A percentile compares a stretch with the other conserved stretches of the same genome.
These are phyloP conservation scores for Anguilla marmorata DNA, from an alignment of 2,797 vertebrate species.

Conservation along the genomic window DNA sequence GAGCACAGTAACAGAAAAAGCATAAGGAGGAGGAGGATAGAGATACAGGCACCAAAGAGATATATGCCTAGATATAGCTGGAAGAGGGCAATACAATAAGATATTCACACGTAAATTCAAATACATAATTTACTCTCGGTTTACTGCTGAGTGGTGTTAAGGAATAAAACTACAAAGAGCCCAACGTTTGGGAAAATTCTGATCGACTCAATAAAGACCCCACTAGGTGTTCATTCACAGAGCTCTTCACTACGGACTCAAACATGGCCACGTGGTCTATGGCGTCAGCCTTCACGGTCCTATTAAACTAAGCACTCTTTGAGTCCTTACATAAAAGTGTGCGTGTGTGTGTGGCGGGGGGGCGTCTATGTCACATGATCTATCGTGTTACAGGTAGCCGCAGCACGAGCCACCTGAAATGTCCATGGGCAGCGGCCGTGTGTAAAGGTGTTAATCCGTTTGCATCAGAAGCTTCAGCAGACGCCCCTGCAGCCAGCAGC, in stretches of 20 bases:
- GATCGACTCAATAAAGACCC: background rate
- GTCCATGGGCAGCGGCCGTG: slow-evolving; percentile 83
- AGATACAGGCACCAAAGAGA: background rate
- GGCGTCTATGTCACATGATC: background rate
- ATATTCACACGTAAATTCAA: background rate
- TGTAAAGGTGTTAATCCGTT: slow-evolving; percentile 92
- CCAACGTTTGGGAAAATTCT: no score
- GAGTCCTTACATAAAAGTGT: background rate
- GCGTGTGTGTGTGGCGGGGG: no score
- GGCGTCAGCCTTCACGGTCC: background rate
- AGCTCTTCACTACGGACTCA: background rate
- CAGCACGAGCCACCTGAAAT: slow-evolving; percentile 76
- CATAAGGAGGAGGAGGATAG: background rate
- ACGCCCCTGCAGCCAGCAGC: slow-evolving; percentile 88
- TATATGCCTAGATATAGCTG: background rate
- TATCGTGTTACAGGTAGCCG: background rate
- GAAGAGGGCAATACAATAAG: background rate
- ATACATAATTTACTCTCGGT: background rate
- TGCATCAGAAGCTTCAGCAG: slow-evolving; percentile 83
- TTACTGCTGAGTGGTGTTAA: background rate
- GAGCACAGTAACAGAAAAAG: background rate
- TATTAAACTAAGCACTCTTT: background rate
- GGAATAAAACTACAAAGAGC: background rate
- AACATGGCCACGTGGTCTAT: background rate
- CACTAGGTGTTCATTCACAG: background rate